phyloP scores from a whole-genome alignment of 1,140 invertebrate species.

The Aphelenchoides avenae region DNA sequence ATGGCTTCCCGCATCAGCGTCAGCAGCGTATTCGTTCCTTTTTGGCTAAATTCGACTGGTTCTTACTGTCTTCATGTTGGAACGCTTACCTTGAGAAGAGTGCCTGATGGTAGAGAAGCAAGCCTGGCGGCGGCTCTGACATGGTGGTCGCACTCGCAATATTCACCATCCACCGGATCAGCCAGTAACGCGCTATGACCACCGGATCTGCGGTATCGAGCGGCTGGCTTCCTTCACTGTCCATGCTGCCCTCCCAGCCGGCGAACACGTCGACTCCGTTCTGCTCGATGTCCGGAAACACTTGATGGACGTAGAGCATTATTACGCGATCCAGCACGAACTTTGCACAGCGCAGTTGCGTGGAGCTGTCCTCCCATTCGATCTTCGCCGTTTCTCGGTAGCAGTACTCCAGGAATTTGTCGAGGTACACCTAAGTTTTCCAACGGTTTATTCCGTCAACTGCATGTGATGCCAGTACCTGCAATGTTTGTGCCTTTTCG shows the following conservation, averaged over 20 bases:
- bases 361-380: slow-evolving; percentile 48
- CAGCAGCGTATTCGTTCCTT: slow-evolving; percentile 47
- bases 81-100: no score
- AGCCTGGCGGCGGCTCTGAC: slow-evolving; percentile 26
- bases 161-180: slow-evolving; percentile 56
- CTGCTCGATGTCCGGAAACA: slow-evolving; percentile 49
- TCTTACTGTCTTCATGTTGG: no score
- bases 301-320: slow-evolving; percentile 46
- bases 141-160: slow-evolving; percentile 38
- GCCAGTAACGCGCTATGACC: slow-evolving; percentile 52
- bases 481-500: slow-evolving; percentile 50
- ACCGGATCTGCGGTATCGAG: slow-evolving; percentile 56
- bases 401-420: slow-evolving; percentile 56
- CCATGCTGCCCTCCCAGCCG: slow-evolving; percentile 50
- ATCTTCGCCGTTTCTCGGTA: slow-evolving; percentile 49
- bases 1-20: slow-evolving; percentile 54
- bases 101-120: slow-evolving; percentile 40
- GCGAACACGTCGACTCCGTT: slow-evolving; percentile 55
- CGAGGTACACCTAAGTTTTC: slow-evolving; percentile 46
- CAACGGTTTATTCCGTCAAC: neutral
- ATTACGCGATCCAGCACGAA: slow-evolving; percentile 53
- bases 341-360: slow-evolving; percentile 39
- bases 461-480: slow-evolving; percentile 34
- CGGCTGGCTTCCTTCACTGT: slow-evolving; percentile 19
- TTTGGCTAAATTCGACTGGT: no score